Conservation (phyloP, 2,888 invertebrate species). For the Drosophila nr. fundita region DNA sequence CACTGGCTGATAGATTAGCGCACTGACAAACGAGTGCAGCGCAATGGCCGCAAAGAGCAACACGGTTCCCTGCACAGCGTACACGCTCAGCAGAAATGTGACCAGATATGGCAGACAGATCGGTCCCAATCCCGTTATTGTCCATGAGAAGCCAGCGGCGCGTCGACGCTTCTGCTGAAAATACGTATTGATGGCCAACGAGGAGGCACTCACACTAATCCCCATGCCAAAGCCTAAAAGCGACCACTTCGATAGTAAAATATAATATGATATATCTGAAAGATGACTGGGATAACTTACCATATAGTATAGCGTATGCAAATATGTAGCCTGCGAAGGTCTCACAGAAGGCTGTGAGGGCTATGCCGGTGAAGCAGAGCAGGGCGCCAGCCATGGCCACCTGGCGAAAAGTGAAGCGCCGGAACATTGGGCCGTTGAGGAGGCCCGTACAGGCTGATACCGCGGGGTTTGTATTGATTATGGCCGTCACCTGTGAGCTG, state of each 20-base stretch:
- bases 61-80: slow-evolving; percentile 89
- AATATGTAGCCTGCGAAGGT: slow-evolving; percentile 88
- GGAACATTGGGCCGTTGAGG: slow-evolving; percentile 90
- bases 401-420: slow-evolving; percentile 89
- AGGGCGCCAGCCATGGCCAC: slow-evolving; percentile 88
- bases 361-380: slow-evolving; percentile 87
- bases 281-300: slow-evolving; percentile 85
- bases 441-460: slow-evolving; percentile 89
- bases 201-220: slow-evolving; percentile 89
- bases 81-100: slow-evolving; percentile 87
- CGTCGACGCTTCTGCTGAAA: slow-evolving; percentile 89
- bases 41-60: slow-evolving; percentile 89
- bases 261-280: background rate
- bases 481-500: slow-evolving; percentile 89
- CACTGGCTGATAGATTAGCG: slow-evolving; percentile 90
- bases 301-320: slow-evolving; percentile 89
- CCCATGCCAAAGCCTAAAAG: slow-evolving; percentile 86
- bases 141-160: slow-evolving; percentile 90
- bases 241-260: background rate
- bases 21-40: slow-evolving; percentile 88
- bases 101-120: slow-evolving; percentile 90
- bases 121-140: slow-evolving; percentile 90
- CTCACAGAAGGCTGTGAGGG: slow-evolving; percentile 88
- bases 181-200: slow-evolving; percentile 90
- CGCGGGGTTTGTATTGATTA: slow-evolving; percentile 90